Base-by-base conservation (phyloP, 1,140 invertebrate genomes). In the Drosophila asahinai region DNA sequence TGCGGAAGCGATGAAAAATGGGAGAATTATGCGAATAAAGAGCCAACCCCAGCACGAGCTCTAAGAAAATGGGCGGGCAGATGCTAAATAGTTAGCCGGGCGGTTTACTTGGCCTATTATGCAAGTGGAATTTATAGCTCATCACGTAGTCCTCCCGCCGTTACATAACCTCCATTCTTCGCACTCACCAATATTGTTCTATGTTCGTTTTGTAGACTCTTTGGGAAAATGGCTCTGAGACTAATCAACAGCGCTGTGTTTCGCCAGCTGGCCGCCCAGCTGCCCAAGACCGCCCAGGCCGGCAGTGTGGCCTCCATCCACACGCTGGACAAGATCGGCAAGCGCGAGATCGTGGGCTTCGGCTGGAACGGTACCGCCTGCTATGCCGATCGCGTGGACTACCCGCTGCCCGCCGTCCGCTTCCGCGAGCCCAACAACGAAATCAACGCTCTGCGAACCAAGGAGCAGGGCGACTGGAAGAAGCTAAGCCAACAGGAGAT, bases 391-490 rank as follows among this genome's bases (percentile, higher is more conserved):
- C 93, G 95, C 64, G 49, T 93, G 7, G 97, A 97, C 81, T 97
- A 95, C 90, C 99, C 98, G 17, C 94, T 97, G 93, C 98, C 99
- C n/a, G 97, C 98, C 48, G 95, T 99, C 67, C 95, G 98, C 65
- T 99, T 97, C 94, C 96, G 95, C 86, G 94, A 95, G 73, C 93
- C 94, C 40, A 95, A 93, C 54, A 94, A 95, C 57, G 95, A 95
- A 77, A 93, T 95, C 68, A 94, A 94, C 92, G 95, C 95, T 38
- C 94, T 99, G 47, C 95, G 95, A 72, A 95, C 98, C 89, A 99
- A 99, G 93, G 98, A 99, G 93, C 97, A 97, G 93, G 97, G 97
- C 38, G 98, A 99, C 92, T 99, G 99, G 99, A 97, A 96, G 76
- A 97, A 97, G 77, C 93, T 99, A 7, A 95, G 96, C 6, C 86